Evolutionary conservation across 2,113 vertebrate species (phyloP), one percentile per base, ranked within the genome.

Genomic region (Morone chrysops): DNA sequence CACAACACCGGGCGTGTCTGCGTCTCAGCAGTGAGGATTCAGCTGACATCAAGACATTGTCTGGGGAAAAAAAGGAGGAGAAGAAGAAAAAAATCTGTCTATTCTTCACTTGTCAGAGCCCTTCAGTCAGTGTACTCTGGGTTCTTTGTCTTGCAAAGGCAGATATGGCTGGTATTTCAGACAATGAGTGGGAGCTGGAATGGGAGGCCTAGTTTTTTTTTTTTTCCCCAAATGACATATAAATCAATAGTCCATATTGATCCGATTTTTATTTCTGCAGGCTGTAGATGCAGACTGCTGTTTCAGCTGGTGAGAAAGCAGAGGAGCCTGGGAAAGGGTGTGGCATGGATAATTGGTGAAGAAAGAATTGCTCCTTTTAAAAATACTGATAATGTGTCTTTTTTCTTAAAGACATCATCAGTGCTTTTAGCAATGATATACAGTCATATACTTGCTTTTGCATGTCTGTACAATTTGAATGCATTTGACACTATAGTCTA

Each of bases 311-410:
- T 62, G 50, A 78, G 56, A 68, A 36, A 68, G 22, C 17, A 65
- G 82, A n/a, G 62, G 61, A 47, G 66, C 70, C 36, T 38, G 80
- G 45, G 48, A 22, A 87, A 85, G 94, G 94, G 92, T 93, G 95
- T 94, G 94, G 92, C 93, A 71, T 86, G 78, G 40, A 81, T 84
- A 85, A 93, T 78, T 86, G 59, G 75, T 70, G 45, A 88, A 81
- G 81, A 83, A 78, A 83, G 20, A 78, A 4, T 5, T 51, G 31
- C 9, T 80, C 18, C 41, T 2, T 69, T 68, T 56, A 22, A 22
- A 74, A 53, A 16, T 8, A 50, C n/a, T 18, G 10, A 45, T 59
- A 4, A 54, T 59, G 18, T 31, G 2, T 9, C 22, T 66, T 25
- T 72, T 57, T 6, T 70, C 31, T 31, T 2, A 31, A 4, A 20